Percentiles rank a stretch among this genome's conserved stretches.
Conservation (phyloP, 2,888 invertebrate species). For the Caenorhabditis japonica region DNA sequence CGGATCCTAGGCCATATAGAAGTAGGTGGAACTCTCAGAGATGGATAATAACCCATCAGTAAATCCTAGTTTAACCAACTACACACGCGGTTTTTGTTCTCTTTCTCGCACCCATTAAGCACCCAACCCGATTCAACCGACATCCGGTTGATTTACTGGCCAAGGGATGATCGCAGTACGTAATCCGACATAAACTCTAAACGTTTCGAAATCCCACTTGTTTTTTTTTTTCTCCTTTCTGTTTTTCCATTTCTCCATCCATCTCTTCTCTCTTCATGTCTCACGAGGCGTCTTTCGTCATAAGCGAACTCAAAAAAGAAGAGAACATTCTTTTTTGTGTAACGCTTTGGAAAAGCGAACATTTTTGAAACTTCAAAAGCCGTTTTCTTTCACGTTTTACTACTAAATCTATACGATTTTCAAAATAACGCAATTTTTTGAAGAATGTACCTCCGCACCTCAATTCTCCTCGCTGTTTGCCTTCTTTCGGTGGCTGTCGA, state of each 20-base stretch:
- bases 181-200: constrained; percentile 27
- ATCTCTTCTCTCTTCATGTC: too few species aligned
- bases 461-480: constrained; percentile 26
- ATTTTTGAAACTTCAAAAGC: background rate
- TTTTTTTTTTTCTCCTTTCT: background rate
- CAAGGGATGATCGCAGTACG: constrained; percentile 1
- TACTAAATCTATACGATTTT: background rate
- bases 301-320: too few species aligned
- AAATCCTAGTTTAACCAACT: too few species aligned
- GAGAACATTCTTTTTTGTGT: too few species aligned
- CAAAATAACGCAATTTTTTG: background rate
- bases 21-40: too few species aligned
- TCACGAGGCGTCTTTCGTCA: too few species aligned
- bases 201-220: constrained; percentile 22
- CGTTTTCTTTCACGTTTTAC: constrained; percentile 3
- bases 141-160: constrained; percentile 5
- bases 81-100: too few species aligned
- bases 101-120: too few species aligned
- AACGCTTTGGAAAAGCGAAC: background rate
- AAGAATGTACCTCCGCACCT: constrained; percentile 28
- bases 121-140: background rate
- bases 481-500: constrained; percentile 19
- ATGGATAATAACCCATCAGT: too few species aligned
- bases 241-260: too few species aligned
- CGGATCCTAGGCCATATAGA: too few species aligned